Conservation (phyloP, 2,888 invertebrate genomes). For the Mimachlamys varia region DNA sequence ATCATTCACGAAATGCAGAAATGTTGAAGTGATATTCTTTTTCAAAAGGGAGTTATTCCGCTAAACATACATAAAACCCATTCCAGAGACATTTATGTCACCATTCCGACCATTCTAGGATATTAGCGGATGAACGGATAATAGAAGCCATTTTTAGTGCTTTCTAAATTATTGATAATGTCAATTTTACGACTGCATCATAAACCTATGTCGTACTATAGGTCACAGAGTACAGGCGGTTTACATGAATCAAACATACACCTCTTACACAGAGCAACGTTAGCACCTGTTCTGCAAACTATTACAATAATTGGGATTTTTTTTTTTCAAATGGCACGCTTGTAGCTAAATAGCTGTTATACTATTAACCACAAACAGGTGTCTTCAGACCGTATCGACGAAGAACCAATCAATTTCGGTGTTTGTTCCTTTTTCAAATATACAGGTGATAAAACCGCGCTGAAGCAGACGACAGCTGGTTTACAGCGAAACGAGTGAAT, state of each 20-base stretch:
- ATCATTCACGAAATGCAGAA: no score
- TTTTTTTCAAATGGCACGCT: constrained; percentile 1
- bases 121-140: neutral
- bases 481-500: neutral
- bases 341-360: neutral
- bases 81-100: no score
- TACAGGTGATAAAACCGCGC: constrained; percentile 31
- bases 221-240: neutral
- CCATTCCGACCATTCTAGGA: no score
- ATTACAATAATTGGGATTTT: neutral
- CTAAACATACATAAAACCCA: no score
- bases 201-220: neutral
- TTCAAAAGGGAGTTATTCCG: no score
- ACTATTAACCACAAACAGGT: constrained; percentile 14
- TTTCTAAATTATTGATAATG: neutral
- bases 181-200: neutral
- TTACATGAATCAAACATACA: neutral
- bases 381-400: neutral
- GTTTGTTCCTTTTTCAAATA: constrained; percentile 27
- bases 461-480: constrained; percentile 23
- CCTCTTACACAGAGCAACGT: neutral
- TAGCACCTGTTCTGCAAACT: neutral
- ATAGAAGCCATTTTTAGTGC: neutral
- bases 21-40: no score
- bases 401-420: constrained; percentile 19